Base-by-base conservation (phyloP, 2,113 vertebrate species). In the Bucco capensis region DNA sequence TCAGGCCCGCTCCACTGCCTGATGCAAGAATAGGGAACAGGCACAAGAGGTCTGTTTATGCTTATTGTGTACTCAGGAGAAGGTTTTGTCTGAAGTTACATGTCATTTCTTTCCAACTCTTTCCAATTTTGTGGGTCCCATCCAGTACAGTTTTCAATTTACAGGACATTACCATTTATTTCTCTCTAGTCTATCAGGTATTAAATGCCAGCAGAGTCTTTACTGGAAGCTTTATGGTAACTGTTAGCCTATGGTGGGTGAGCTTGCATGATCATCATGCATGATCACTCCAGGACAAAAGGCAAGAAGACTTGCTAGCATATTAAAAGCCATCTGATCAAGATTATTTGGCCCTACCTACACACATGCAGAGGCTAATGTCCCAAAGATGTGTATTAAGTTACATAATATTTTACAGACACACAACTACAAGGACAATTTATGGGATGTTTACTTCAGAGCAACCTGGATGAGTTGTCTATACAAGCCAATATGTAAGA, bases 361-460 rank as follows among this genome's bases (percentile, higher is more conserved):
- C 44, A 21, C 54, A 23, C 19, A 35, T 58, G 42, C 65, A 57
- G 30, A 30, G 9, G 12, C 42, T 57, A 57, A 73, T 4, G 3
- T 10, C 46, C 67, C 42, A 54, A 61, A 90, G 38, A 30, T 62
- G 46, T 83, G 22, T 62, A 49, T 88, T 72, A 38, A 76, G 77
- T 92, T 91, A 76, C 0, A 0, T 51, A 35, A 66, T 85, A 84
- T 92, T 92, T 92, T 76, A 89, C 53, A 75, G 80, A 75, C 56
- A 91, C 33, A 31, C 4, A 21, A 72, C 19, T 7, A 4, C 10
- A 4, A 72, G 42, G 75, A 85, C 92, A 95, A 78, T 77, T 94
- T 80, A 94, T 90, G 78, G n/a, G 66, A 86, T 27, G 42, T 76
- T 62, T 95, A 16, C 22, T 91, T 86, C 61, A 88, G 92, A 65